Conservation (phyloP, 2,113 vertebrate genomes). For the Stomatorhinus ivindoensis region DNA sequence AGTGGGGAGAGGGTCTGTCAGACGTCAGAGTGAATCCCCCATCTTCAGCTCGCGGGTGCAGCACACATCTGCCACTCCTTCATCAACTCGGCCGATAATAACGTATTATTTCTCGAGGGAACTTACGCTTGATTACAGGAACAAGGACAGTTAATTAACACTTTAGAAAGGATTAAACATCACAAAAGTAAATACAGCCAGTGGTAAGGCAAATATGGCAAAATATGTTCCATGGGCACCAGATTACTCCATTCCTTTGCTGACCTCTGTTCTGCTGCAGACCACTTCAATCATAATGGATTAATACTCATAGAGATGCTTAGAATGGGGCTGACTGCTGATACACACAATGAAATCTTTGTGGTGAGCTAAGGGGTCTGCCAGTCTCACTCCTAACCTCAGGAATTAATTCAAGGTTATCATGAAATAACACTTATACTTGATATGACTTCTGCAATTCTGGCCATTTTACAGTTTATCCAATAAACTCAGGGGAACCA, state of each 20-base stretch:
- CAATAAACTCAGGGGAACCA: neutral
- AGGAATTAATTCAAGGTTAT: neutral
- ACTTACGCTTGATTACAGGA: neutral
- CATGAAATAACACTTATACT: neutral
- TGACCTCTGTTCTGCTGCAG: conserved; percentile 4
- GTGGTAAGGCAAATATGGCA: neutral
- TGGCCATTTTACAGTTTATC: neutral
- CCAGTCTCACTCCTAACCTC: neutral
- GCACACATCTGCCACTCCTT: neutral
- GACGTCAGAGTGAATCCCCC: too few relatives aligned
- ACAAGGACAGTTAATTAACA: neutral
- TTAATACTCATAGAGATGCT: neutral
- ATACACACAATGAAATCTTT: neutral
- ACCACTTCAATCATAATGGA: conserved; percentile 13
- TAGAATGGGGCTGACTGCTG: neutral
- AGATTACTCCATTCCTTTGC: conserved; percentile 2
- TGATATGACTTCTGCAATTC: neutral
- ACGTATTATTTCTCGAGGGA: neutral
- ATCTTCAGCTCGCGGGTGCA: neutral
- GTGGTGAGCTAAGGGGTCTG: neutral
- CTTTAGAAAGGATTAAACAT: neutral
- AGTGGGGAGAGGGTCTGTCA: neutral
- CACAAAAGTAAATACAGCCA: neutral
- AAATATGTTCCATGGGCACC: neutral
- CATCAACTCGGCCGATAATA: neutral